Conservation (phyloP, 1,140 invertebrate genomes). For the Caenorhabditis brenneri region DNA sequence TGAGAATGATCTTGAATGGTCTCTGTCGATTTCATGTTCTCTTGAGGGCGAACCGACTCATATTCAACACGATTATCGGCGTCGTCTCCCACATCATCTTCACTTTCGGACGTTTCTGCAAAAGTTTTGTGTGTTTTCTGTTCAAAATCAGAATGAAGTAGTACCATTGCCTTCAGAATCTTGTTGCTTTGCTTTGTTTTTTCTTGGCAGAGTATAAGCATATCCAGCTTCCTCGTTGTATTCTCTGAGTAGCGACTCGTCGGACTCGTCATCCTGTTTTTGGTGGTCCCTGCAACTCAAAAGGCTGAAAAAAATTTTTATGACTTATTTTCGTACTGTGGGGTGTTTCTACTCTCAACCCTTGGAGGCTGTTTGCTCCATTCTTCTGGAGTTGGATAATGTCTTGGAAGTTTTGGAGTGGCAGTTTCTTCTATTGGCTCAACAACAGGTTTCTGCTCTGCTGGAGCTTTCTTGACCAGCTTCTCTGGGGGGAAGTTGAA, state of each 20-base stretch:
- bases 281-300: not conserved
- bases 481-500: conserved; percentile 44
- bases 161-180: not conserved
- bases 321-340: not conserved
- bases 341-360: not conserved
- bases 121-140: not conserved
- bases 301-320: not conserved
- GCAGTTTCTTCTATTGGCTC: not conserved
- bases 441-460: not conserved
- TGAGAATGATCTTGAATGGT: conserved; percentile 33
- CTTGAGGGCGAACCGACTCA: not conserved
- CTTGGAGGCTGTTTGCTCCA: not conserved
- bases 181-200: not conserved
- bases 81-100: not conserved
- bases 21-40: conserved; percentile 18
- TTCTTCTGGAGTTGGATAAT: conserved; percentile 23
- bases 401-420: not conserved
- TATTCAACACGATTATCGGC: conserved; percentile 29
- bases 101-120: conserved; percentile 16
- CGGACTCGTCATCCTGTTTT: not conserved
- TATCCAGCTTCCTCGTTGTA: not conserved
- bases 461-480: not conserved
- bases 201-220: conserved; percentile 5
- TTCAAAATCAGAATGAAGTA: not conserved
- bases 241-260: not conserved